phyloP scores from a whole-genome alignment of 1,140 invertebrate species.

The Mylabris phalerata region DNA sequence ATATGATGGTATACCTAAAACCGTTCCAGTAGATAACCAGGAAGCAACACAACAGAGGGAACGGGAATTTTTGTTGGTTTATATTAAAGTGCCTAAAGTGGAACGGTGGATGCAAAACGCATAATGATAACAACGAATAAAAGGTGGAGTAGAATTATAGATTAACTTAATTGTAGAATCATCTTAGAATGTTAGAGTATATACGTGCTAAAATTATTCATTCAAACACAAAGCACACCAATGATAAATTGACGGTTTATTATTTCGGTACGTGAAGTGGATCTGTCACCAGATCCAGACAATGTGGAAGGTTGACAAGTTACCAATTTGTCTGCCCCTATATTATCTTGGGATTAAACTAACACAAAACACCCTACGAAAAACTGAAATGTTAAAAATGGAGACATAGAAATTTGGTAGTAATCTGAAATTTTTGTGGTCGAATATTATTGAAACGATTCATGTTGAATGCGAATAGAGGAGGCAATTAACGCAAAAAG shows the following conservation, averaged over 20 bases:
- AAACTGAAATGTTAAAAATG: neutral
- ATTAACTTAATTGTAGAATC: conserved; percentile 8
- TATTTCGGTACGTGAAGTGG: conserved; percentile 10
- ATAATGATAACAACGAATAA: no score
- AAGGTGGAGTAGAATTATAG: conserved; percentile 2
- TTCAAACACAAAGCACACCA: neutral
- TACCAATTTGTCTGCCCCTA: neutral
- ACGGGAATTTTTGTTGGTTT: no score
- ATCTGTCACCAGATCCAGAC: conserved; percentile 2
- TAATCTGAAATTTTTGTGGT: neutral
- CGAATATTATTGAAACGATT: conserved; percentile 5
- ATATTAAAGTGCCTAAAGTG: no score
- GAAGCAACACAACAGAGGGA: no score
- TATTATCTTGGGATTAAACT: neutral
- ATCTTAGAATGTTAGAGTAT: conserved; percentile 3
- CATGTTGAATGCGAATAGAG: conserved; percentile 1
- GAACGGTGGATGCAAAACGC: no score
- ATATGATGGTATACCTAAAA: no score
- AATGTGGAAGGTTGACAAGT: conserved; percentile 3
- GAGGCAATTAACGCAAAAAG: conserved; percentile 25
- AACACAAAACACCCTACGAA: neutral
- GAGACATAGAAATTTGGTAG: neutral
- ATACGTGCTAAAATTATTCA: conserved; percentile 12
- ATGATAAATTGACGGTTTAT: conserved; percentile 16
- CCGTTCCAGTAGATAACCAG: no score